Conservation (phyloP, 2,888 invertebrate species). For the Diarsia brunnea region DNA sequence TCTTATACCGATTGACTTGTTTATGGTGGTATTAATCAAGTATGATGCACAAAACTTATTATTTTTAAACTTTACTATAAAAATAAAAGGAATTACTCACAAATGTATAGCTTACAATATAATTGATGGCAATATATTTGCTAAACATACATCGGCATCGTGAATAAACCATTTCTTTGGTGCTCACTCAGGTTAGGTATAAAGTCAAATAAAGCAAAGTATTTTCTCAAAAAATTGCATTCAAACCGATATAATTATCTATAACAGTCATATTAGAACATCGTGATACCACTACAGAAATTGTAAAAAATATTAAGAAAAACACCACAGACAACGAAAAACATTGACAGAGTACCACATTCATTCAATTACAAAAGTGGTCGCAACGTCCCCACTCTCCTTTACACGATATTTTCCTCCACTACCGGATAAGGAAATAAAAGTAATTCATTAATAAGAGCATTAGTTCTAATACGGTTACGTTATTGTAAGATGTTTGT, state of each 20-base stretch:
- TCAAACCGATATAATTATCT: too few species aligned
- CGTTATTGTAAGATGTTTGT: not conserved
- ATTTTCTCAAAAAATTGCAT: too few species aligned
- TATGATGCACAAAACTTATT: not conserved
- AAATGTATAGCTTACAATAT: not conserved
- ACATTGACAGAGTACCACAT: not conserved
- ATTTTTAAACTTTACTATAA: not conserved
- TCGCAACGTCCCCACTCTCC: slow-evolving; percentile 11
- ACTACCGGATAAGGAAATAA: slow-evolving; percentile 46
- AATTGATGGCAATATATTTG: too few species aligned
- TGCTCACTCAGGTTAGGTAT: too few species aligned
- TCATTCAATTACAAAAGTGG: slow-evolving; percentile 11
- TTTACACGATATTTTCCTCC: slow-evolving; percentile 38
- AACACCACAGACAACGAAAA: not conserved
- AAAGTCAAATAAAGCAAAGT: too few species aligned
- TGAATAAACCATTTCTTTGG: too few species aligned
- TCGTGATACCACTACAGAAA: not conserved
- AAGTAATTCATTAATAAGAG: slow-evolving; percentile 52
- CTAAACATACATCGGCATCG: too few species aligned
- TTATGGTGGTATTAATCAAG: not conserved
- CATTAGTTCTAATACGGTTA: slow-evolving; percentile 23
- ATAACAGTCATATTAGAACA: not conserved
- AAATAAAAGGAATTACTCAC: not conserved
- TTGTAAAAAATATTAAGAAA: not conserved
- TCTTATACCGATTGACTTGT: not conserved